Conservation (phyloP, 2,797 vertebrate genomes). For the Mareca penelope region DNA sequence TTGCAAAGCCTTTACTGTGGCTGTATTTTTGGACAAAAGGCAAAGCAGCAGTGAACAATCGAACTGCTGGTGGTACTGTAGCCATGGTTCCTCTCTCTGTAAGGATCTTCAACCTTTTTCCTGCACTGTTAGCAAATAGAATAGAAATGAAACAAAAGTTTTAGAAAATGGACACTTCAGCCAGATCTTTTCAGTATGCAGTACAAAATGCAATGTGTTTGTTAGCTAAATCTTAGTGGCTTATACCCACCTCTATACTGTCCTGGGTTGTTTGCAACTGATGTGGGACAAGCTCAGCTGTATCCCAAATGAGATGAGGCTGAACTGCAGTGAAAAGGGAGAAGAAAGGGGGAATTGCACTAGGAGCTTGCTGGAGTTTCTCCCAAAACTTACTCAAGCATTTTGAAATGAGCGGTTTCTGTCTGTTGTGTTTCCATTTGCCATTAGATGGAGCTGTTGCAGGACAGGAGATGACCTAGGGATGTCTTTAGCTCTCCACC, state of each 20-base stretch:
- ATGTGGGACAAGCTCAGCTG: not conserved
- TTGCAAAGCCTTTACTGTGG: not conserved
- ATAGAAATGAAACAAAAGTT: not conserved
- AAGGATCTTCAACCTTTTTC: not conserved
- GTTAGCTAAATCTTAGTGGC: not conserved
- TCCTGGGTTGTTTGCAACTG: not conserved
- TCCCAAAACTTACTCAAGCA: not conserved
- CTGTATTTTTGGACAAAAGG: not conserved
- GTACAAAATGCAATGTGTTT: not conserved
- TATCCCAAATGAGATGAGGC: not conserved
- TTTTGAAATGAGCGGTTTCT: not conserved
- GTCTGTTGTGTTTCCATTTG: not conserved
- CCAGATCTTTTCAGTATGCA: not conserved
- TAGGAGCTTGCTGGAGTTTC: not conserved
- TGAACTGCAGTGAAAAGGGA: not conserved
- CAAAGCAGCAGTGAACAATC: not conserved
- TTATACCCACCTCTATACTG: not conserved
- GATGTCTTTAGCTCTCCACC: accelerated
- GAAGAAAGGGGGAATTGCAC: not conserved
- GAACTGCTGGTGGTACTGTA: not conserved
- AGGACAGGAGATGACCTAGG: not conserved
- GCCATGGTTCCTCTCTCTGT: not conserved
- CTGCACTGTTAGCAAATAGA: not conserved
- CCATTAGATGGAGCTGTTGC: conserved; percentile 56
- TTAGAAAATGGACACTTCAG: not conserved